Evolutionary conservation across 2,113 vertebrate genomes (phyloP).

Genomic region (Trachemys scripta): DNA sequence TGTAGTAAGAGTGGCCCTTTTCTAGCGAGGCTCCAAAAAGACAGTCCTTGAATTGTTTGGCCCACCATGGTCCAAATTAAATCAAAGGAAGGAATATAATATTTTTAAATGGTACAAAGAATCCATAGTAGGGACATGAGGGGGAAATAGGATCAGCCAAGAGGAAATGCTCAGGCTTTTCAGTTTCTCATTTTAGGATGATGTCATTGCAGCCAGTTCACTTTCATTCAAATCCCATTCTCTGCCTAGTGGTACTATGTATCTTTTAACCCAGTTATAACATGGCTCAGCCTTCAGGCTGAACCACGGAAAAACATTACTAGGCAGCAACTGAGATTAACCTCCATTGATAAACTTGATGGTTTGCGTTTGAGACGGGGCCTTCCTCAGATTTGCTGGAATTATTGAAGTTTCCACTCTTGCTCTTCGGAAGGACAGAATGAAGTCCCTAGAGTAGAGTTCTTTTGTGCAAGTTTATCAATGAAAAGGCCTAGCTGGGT

Average conservation of each 20-base stretch:
- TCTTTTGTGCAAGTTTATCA: conserved; percentile 8
- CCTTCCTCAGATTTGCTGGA: conserved; percentile 35
- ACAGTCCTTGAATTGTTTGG: not conserved
- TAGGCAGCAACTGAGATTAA: conserved; percentile 43
- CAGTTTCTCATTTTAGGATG: conserved; percentile 24
- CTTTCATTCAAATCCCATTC: conserved; percentile 39
- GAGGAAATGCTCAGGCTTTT: not conserved
- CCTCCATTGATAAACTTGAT: conserved; percentile 43
- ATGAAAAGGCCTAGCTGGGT: not conserved
- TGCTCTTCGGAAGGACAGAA: conserved; percentile 19
- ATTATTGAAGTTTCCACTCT: not conserved
- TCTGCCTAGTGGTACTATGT: conserved; percentile 44
- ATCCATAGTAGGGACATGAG: not conserved
- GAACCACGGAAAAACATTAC: conserved; percentile 30
- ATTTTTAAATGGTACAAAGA: not conserved
- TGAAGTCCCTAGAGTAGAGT: not conserved
- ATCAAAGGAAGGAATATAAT: not conserved
- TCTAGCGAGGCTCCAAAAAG: not conserved
- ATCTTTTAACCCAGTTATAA: conserved; percentile 58
- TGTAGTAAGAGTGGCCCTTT: accelerated
- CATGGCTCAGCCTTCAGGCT: conserved; percentile 14
- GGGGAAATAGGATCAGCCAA: conserved; percentile 4
- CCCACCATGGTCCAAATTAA: not conserved
- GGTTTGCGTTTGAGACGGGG: conserved; percentile 15
- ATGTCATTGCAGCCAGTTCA: conserved; percentile 52